Conservation (phyloP, 2,113 vertebrate genomes). For the Corvus moneduloides region DNA sequence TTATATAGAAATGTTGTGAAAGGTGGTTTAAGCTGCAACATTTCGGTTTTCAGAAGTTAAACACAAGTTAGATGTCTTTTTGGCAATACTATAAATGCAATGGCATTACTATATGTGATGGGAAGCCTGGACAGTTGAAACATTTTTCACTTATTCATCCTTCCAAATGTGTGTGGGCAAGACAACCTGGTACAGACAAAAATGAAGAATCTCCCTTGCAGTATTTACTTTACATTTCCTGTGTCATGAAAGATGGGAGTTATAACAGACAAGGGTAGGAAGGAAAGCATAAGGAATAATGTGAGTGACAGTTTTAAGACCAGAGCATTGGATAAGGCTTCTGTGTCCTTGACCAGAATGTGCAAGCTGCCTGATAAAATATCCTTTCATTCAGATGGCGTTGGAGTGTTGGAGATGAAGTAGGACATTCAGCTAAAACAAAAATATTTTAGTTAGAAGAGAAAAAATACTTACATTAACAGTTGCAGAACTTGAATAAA, state of each 20-base stretch:
- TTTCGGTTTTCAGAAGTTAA: background rate
- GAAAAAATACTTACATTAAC: background rate
- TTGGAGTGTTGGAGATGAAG: background rate
- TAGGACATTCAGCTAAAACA: background rate
- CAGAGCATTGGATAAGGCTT: background rate
- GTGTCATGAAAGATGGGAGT: background rate
- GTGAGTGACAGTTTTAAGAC: background rate
- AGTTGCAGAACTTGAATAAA: background rate
- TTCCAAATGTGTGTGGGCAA: background rate
- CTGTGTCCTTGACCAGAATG: background rate
- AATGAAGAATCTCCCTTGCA: background rate
- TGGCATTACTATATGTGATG: background rate
- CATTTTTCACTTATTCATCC: background rate
- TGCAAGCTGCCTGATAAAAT: background rate
- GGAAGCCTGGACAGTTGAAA: background rate
- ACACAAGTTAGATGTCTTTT: background rate
- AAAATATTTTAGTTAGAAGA: background rate
- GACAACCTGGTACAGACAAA: background rate
- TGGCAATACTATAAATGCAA: background rate
- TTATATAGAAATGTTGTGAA: background rate
- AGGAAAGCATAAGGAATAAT: background rate
- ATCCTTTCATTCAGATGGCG: background rate
- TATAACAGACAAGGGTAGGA: background rate
- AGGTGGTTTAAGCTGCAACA: background rate
- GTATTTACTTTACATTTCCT: background rate